These are phyloP conservation scores for Sussaba pulchella DNA, from an alignment of 2,888 invertebrate species.

Conservation along the genomic window DNA sequence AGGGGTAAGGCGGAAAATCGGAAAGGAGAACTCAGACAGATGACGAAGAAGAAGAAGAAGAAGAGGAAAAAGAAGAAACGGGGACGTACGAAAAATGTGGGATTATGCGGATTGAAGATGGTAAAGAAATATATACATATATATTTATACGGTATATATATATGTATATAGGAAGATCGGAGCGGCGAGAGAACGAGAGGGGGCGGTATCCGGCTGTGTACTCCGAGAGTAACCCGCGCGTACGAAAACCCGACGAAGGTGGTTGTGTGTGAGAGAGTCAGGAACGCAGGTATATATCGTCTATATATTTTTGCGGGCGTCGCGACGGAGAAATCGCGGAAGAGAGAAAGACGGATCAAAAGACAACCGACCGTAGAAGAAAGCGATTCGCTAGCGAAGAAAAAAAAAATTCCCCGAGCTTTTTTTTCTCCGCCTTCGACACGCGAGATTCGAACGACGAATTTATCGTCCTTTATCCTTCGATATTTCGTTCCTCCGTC, in stretches of 20 bases:
- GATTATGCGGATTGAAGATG: too few relatives aligned
- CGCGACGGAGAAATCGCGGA: constrained; percentile 37
- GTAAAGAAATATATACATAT: too few relatives aligned
- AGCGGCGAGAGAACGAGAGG: constrained; percentile 37
- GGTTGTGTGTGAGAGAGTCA: constrained; percentile 17
- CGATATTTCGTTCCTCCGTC: too few relatives aligned
- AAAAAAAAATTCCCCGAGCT: too few relatives aligned
- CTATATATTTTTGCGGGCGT: constrained; percentile 54
- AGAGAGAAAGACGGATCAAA: constrained; percentile 30
- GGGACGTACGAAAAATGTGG: too few relatives aligned
- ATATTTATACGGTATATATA: too few relatives aligned
- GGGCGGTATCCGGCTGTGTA: constrained; percentile 49
- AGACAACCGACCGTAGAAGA: too few relatives aligned
- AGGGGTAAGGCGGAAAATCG: constrained; percentile 38
- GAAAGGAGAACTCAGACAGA: constrained; percentile 30
- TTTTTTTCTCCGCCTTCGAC: too few relatives aligned
- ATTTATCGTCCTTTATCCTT: too few relatives aligned
- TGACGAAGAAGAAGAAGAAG: constrained; percentile 44
- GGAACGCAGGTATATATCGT: constrained; percentile 54
- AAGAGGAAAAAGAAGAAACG: constrained; percentile 27
- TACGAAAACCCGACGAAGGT: constrained; percentile 52
- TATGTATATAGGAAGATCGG: constrained; percentile 3
- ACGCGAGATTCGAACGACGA: too few relatives aligned
- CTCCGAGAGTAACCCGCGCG: constrained; percentile 21
- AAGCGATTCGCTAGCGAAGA: too few relatives aligned